Conservation (phyloP, 2,113 vertebrate species). For the Pluvialis apricaria region DNA sequence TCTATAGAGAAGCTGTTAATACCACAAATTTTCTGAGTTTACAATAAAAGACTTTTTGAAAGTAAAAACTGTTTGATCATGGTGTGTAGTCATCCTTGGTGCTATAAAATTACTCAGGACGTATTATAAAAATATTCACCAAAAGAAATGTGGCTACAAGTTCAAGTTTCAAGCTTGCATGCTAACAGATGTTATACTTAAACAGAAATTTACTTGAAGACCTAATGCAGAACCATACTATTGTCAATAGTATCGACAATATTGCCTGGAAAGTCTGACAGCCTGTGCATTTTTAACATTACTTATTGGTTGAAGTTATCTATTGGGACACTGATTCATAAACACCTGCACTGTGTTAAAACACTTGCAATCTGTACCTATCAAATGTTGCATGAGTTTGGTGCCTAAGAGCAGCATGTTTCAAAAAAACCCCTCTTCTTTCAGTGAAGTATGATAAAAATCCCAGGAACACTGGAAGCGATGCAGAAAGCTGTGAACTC, state of each 20-base stretch:
- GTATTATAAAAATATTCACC: neutral
- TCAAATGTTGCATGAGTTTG: neutral
- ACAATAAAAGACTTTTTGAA: constrained; percentile 20
- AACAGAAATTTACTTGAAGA: neutral
- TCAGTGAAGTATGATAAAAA: neutral
- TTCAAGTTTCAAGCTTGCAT: neutral
- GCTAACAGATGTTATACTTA: neutral
- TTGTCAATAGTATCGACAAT: neutral
- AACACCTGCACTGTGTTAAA: neutral
- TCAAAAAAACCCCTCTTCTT: neutral
- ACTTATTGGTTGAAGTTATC: neutral
- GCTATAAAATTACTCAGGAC: neutral
- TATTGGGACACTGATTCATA: neutral
- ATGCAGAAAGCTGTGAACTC: neutral
- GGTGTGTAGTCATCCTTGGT: neutral
- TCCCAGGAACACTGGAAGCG: neutral
- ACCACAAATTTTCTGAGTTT: neutral
- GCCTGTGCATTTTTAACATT: neutral
- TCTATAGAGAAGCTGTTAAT: neutral
- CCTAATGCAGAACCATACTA: neutral
- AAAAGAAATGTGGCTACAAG: neutral
- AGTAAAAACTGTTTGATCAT: neutral
- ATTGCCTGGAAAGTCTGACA: neutral
- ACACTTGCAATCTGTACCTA: neutral
- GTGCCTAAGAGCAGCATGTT: neutral